Evolutionary conservation across 2,797 vertebrate species (phyloP).

Genomic region (Melanotaenia nigrans): DNA sequence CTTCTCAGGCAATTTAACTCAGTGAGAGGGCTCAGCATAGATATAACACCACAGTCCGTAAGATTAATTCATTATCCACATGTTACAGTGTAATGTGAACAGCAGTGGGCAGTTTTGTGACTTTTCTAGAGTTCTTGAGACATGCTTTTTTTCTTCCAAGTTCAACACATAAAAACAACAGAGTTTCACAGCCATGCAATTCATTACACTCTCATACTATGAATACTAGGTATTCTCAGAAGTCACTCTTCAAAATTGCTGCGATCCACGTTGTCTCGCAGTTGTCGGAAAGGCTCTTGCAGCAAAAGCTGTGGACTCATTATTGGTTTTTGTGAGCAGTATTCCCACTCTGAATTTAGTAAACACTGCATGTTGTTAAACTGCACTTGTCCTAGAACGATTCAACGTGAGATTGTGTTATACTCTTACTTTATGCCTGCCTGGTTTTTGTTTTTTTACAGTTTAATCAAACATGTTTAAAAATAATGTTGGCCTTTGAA

Average conservation of each 20-base stretch:
- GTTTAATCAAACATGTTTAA: slow-evolving; percentile 57
- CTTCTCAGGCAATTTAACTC: slow-evolving; percentile 84
- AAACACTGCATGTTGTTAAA: slow-evolving; percentile 80
- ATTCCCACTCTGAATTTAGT: slow-evolving; percentile 52
- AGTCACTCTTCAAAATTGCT: slow-evolving; percentile 52
- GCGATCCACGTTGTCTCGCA: slow-evolving; percentile 40
- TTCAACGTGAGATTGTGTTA: slow-evolving; percentile 78
- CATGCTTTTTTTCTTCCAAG: slow-evolving; percentile 31
- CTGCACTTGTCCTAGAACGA: slow-evolving; percentile 78
- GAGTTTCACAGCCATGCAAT: slow-evolving; percentile 65
- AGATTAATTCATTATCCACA: slow-evolving; percentile 21
- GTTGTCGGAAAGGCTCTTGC: slow-evolving; percentile 39
- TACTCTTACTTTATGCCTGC: slow-evolving; percentile 79
- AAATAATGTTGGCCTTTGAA: slow-evolving; percentile 72
- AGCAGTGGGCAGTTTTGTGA: slow-evolving; percentile 20
- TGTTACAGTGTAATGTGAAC: slow-evolving; percentile 22
- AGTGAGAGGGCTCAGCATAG: slow-evolving; percentile 65
- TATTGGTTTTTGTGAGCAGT: slow-evolving; percentile 42
- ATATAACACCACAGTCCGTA: slow-evolving; percentile 51
- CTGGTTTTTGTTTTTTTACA: slow-evolving; percentile 63
- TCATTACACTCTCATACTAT: slow-evolving; percentile 61
- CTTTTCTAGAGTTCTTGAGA: slow-evolving; percentile 38
- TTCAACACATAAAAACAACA: slow-evolving; percentile 56
- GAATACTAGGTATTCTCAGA: slow-evolving; percentile 77
- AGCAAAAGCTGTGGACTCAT: slow-evolving; percentile 37